Evolutionary conservation across 1,140 invertebrate species (phyloP).

Genomic region (Tetramorium parvispinum): DNA sequence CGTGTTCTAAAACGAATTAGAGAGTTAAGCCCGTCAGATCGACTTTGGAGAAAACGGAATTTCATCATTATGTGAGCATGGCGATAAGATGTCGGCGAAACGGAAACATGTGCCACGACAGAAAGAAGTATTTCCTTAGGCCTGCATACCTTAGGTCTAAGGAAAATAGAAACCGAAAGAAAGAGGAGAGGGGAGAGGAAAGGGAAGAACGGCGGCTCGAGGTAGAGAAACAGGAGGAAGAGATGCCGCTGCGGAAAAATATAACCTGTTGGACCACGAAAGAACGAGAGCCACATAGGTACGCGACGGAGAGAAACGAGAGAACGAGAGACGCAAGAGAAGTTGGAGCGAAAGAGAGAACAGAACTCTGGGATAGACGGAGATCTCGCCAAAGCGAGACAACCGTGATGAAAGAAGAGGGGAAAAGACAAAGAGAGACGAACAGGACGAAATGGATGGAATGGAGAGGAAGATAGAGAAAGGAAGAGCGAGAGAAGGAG

Average conservation of each 20-base stretch:
- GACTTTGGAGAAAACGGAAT: neutral
- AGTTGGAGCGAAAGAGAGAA: slow-evolving; percentile 69
- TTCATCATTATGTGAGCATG: slow-evolving; percentile 52
- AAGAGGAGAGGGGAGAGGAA: neutral
- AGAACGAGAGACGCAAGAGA: slow-evolving; percentile 51
- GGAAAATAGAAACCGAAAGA: slow-evolving; percentile 38
- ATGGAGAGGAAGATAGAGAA: slow-evolving; percentile 5
- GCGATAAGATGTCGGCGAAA: slow-evolving; percentile 42
- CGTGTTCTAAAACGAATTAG: too few species aligned
- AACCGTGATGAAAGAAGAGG: slow-evolving; percentile 63
- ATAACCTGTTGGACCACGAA: slow-evolving; percentile 85
- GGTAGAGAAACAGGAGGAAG: slow-evolving; percentile 49
- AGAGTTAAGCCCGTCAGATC: neutral
- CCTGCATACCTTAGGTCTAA: slow-evolving; percentile 10
- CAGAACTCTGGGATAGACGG: slow-evolving; percentile 60
- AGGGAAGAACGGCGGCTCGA: slow-evolving; percentile 49
- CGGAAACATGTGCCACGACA: slow-evolving; percentile 49
- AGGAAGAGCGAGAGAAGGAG: slow-evolving; percentile 31
- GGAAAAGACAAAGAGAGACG: slow-evolving; percentile 38
- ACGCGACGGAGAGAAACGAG: slow-evolving; percentile 62
- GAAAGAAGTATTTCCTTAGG: slow-evolving; percentile 20
- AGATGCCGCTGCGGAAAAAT: slow-evolving; percentile 80
- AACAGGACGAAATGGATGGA: slow-evolving; percentile 20
- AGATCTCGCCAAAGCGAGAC: slow-evolving; percentile 45
- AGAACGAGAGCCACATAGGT: slow-evolving; percentile 67